phyloP scores from a whole-genome alignment of 2,113 vertebrate species.

The Tragelaphus imberbis region DNA sequence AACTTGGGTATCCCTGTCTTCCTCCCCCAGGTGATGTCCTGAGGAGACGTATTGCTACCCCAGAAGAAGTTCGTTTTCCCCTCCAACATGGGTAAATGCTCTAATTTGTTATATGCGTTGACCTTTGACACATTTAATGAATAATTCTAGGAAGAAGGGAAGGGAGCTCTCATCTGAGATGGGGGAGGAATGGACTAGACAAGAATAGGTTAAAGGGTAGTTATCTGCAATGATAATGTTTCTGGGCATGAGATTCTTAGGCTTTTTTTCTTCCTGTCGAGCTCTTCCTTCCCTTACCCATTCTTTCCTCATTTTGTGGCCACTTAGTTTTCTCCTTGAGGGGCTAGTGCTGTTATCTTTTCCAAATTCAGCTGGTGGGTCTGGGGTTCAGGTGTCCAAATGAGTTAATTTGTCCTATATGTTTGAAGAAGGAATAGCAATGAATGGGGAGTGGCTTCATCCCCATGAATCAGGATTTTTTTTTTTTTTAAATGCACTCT shows the following conservation, averaged over 20 bases:
- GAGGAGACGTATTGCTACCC: constrained; percentile 90
- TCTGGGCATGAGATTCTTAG: neutral
- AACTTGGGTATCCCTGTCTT: constrained; percentile 19
- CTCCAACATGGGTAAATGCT: constrained; percentile 90
- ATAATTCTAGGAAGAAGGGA: neutral
- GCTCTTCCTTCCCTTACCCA: neutral
- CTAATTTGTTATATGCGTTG: neutral
- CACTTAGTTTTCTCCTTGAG: neutral
- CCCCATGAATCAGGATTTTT: neutral
- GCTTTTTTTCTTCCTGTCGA: neutral
- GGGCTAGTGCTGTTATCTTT: neutral
- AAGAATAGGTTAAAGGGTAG: neutral
- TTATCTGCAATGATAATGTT: neutral
- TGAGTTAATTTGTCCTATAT: neutral
- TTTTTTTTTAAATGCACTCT: neutral
- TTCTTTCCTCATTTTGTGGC: neutral
- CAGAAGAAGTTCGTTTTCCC: constrained; percentile 92
- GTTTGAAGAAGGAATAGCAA: neutral
- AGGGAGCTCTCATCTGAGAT: neutral
- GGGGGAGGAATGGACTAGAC: neutral
- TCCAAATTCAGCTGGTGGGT: neutral
- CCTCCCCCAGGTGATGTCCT: constrained; percentile 82
- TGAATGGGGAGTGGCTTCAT: neutral
- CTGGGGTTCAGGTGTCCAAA: neutral
- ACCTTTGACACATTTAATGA: constrained; percentile 11